Evolutionary conservation across 2,113 vertebrate species (phyloP).

Genomic region (Merops nubicus): DNA sequence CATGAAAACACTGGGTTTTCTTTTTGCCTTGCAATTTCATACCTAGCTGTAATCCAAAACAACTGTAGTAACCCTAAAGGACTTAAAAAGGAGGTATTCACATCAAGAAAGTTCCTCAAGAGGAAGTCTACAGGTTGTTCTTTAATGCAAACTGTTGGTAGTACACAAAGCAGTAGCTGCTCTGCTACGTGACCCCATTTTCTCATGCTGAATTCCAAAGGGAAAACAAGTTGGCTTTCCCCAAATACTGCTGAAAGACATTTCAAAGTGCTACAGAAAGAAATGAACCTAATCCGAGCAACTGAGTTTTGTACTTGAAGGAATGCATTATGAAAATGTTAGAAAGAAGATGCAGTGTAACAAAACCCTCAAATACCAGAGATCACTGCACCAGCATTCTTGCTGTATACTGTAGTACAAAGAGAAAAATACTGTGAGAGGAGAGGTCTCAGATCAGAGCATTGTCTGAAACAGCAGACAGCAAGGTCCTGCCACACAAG

Average conservation of each 20-base stretch:
- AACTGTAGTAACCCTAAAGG: not conserved
- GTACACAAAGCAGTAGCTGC: not conserved
- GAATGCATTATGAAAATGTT: conserved; percentile 26
- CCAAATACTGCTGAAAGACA: not conserved
- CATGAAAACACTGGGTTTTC: not conserved
- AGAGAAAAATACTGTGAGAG: conserved; percentile 42
- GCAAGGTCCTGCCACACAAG: conserved; percentile 44
- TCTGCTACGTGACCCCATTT: not conserved
- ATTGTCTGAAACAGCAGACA: conserved; percentile 64
- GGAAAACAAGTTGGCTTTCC: not conserved
- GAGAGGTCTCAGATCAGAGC: conserved; percentile 33
- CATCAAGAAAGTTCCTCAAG: not conserved
- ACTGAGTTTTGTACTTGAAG: conserved; percentile 2
- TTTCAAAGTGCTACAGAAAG: not conserved
- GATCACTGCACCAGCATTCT: conserved; percentile 29
- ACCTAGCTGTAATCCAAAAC: not conserved
- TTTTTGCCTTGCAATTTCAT: not conserved
- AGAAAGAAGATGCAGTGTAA: conserved; percentile 40
- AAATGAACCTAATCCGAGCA: conserved; percentile 13
- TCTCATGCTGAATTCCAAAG: conserved; percentile 3
- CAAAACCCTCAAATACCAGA: conserved; percentile 51
- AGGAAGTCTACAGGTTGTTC: not conserved
- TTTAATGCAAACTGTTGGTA: not conserved
- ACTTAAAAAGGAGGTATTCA: not conserved
- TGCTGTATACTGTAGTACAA: conserved; percentile 31